These are phyloP conservation scores for Drosophila santomea DNA, from an alignment of 1,140 invertebrate genomes.

Conservation along the genomic window DNA sequence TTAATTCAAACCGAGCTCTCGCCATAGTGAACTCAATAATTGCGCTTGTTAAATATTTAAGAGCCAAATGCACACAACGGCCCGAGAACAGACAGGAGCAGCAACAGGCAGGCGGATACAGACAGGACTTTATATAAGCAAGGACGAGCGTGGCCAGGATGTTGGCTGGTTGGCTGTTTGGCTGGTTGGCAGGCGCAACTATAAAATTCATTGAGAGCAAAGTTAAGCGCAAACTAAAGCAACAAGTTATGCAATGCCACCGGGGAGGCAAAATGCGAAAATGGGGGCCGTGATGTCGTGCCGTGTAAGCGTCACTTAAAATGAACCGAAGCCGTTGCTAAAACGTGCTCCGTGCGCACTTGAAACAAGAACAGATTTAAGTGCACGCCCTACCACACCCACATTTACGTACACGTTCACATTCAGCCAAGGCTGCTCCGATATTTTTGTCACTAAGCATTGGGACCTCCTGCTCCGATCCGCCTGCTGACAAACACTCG, in stretches of 20 bases:
- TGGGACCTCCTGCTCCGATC: constrained; percentile 10
- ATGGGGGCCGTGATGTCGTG: constrained; percentile 47
- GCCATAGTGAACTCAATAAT: constrained; percentile 67
- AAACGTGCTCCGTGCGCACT: constrained; percentile 70
- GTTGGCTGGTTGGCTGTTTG: constrained; percentile 21
- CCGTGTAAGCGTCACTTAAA: constrained; percentile 79
- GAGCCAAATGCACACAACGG: constrained; percentile 55
- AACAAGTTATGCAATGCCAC: constrained; percentile 63
- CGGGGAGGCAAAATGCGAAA: background rate
- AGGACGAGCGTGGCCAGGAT: constrained; percentile 20
- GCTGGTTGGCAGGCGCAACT: constrained; percentile 53
- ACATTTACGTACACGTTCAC: background rate
- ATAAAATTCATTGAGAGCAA: constrained; percentile 83
- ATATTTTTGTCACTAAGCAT: constrained; percentile 74
- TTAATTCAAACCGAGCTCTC: constrained; percentile 55
- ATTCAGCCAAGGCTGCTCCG: constrained; percentile 39
- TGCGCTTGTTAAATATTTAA: constrained; percentile 73
- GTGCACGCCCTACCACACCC: constrained; percentile 44
- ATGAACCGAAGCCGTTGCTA: constrained; percentile 60
- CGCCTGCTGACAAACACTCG: constrained; percentile 63
- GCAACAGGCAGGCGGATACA: constrained; percentile 24
- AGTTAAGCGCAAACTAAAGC: constrained; percentile 69
- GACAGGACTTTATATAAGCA: constrained; percentile 53
- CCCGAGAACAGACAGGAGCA: constrained; percentile 7
- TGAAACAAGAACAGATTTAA: constrained; percentile 78